Evolutionary conservation across 2,888 invertebrate species (phyloP).

Genomic region (Barypeithes pellucidus): DNA sequence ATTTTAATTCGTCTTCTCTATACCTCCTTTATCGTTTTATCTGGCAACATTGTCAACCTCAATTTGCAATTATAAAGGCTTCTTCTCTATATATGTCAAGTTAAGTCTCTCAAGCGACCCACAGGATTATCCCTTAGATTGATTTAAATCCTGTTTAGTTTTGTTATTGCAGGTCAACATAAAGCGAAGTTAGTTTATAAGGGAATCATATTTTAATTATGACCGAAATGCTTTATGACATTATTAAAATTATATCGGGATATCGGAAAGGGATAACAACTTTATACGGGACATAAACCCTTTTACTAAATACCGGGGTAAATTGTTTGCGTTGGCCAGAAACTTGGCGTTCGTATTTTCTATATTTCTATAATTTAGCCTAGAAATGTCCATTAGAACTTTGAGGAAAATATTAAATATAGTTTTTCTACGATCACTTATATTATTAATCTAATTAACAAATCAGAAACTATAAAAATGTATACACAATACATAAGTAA

Average conservation of each 20-base stretch:
- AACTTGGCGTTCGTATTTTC: no score
- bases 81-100: slow-evolving; percentile 28
- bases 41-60: slow-evolving; percentile 5
- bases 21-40: no score
- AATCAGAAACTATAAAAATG: no score
- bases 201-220: slow-evolving; percentile 1
- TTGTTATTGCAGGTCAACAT: slow-evolving; percentile 25
- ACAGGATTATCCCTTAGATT: slow-evolving; percentile 24
- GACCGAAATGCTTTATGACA: neutral
- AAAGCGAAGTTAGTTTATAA: neutral
- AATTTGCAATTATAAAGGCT: slow-evolving; percentile 14
- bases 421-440: no score
- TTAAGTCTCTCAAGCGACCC: slow-evolving; percentile 11
- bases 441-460: no score
- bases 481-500: no score
- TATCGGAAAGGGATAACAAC: slow-evolving; percentile 1
- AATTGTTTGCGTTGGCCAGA: no score
- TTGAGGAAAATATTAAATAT: no score
- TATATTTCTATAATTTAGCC: no score
- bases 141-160: slow-evolving; percentile 40
- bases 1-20: no score
- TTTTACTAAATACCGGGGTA: neutral
- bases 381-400: no score
- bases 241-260: neutral
- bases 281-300: neutral